phyloP scores from a whole-genome alignment of 2,113 vertebrate species.

The Brienomyrus longianalis region DNA sequence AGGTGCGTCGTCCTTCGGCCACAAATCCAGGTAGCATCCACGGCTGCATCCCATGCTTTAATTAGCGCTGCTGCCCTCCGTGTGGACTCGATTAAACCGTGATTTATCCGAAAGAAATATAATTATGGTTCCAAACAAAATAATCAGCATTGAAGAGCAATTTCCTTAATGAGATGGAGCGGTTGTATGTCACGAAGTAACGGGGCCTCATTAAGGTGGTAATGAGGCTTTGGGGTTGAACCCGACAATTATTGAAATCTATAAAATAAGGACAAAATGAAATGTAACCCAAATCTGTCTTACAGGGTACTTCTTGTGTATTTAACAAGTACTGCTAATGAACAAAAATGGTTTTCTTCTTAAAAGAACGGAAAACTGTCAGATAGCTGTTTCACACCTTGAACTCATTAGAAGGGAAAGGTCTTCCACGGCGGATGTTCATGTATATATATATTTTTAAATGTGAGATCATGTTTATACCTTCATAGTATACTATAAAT shows the following conservation, averaged over 20 bases:
- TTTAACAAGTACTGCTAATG: constrained; percentile 20
- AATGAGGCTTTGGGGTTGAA: constrained; percentile 91
- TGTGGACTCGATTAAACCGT: constrained; percentile 96
- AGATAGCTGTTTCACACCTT: constrained; percentile 1
- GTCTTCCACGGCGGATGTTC: neutral
- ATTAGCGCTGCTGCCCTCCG: constrained; percentile 93
- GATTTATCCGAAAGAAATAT: constrained; percentile 99
- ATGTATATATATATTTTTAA: neutral
- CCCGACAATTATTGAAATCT: constrained; percentile 68
- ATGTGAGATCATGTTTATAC: neutral
- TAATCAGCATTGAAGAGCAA: constrained; percentile 99
- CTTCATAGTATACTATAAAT: neutral
- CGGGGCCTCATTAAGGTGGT: constrained; percentile 92
- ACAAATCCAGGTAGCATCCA: constrained; percentile 53
- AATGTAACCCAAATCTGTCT: constrained; percentile 61
- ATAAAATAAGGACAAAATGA: constrained; percentile 63
- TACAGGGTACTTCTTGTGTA: constrained; percentile 10
- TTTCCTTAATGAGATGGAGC: constrained; percentile 98
- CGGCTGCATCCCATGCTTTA: constrained; percentile 83
- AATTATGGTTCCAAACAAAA: constrained; percentile 99
- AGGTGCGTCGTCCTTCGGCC: constrained; percentile 42
- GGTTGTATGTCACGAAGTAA: constrained; percentile 92
- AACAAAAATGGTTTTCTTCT: neutral
- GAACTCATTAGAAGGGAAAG: neutral
- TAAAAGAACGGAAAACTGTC: neutral